Evolutionary conservation across 2,797 vertebrate genomes (phyloP), one percentile per base, ranked within the genome.

Genomic region (Lates japonicus): DNA sequence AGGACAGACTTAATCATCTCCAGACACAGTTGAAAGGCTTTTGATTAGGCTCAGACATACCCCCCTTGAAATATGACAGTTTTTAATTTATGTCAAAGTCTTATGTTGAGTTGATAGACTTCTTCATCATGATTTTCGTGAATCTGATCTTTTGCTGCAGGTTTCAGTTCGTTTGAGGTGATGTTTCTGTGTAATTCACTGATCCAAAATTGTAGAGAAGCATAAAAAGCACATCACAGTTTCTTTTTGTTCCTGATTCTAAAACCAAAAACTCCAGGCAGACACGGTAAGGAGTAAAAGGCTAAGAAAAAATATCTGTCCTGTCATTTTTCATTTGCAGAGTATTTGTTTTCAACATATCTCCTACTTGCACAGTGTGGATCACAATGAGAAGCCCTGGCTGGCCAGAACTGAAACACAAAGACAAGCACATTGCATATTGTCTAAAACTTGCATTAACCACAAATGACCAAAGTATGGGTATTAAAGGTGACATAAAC

Each of bases 1-100:
- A 68, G 67, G 69, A 83, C 70, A 76, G 70, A 85, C 16, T 55
- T 85, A 85, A 91, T 86, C 74, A 78, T 72, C 60, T 82, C 74
- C 80, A 91, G 80, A 87, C 71, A 52, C 60, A 37, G 70, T 48
- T 81, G 12, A 79, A 70, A 74, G 65, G 20, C 17, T 85, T 88
- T 76, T 62, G 58, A 85, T 70, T 42, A 37, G 39, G 63, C 57
- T 70, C 55, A 70, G 70, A 81, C 55, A 49, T 35, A 25, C 31
- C 25, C 51, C 41, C 49, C 46, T 59, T 79, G 74, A 86, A 80
- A 85, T 61, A 64, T 71, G 31, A 48, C 59, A 54, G 54, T 58
- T 82, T 74, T 70, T 74, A 49, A 76, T 79, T 76, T 74, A 35
- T 68, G 37, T 65, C 59, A 65, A 41, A 44, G 39, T 55, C 39